Evolutionary conservation across 2,797 vertebrate species (phyloP).

Genomic region (Coilia nasus): DNA sequence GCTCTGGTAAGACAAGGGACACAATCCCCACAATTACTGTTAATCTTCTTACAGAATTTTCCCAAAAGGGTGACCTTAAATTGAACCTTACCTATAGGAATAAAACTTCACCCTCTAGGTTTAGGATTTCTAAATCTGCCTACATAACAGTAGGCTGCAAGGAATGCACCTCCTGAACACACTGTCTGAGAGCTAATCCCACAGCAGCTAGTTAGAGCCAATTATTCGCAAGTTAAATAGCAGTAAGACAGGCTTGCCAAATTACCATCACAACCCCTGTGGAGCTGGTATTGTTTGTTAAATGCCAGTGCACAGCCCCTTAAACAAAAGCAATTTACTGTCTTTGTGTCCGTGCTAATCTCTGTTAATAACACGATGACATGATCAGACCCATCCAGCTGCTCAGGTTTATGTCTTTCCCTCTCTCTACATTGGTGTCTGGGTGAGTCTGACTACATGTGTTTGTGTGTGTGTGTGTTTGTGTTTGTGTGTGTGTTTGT

Average conservation of each 20-base stretch:
- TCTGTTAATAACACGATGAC: slow-evolving; percentile 57
- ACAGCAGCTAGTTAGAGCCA: slow-evolving; percentile 48
- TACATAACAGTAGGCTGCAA: slow-evolving; percentile 6
- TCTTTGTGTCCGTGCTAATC: slow-evolving; percentile 58
- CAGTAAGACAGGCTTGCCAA: slow-evolving; percentile 33
- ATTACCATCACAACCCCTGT: slow-evolving; percentile 47
- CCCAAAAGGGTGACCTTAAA: not conserved
- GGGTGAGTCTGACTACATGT: not conserved
- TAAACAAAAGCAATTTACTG: slow-evolving; percentile 58
- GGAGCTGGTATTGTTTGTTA: slow-evolving; percentile 55
- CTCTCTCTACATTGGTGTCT: not conserved
- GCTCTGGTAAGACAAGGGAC: not conserved
- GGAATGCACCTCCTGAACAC: slow-evolving; percentile 13
- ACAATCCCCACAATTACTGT: not conserved
- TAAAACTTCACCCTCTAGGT: not conserved
- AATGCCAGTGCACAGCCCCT: slow-evolving; percentile 53
- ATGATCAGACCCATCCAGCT: slow-evolving; percentile 42
- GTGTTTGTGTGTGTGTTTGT: not conserved
- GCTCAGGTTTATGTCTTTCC: slow-evolving; percentile 24
- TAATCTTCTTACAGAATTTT: slow-evolving; percentile 4
- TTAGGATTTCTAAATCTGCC: slow-evolving; percentile 10
- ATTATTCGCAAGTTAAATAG: slow-evolving; percentile 34
- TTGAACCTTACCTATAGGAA: slow-evolving; percentile 11
- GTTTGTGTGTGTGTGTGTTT: slow-evolving; percentile 19
- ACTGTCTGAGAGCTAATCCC: slow-evolving; percentile 26